Conservation (phyloP, 2,888 invertebrate genomes). For the Ophion ellenae region DNA sequence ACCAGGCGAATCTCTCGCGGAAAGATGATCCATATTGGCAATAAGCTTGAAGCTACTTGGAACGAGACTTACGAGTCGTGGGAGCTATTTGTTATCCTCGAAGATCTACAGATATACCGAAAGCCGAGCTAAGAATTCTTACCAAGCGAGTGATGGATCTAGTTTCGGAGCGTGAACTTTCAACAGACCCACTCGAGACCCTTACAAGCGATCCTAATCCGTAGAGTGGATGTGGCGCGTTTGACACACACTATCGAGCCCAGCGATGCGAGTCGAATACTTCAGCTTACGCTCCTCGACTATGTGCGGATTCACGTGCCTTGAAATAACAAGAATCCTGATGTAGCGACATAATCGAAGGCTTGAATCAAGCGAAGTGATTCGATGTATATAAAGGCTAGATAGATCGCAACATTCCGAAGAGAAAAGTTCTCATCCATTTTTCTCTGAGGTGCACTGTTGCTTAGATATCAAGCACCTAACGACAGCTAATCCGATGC, state of each 20-base stretch:
- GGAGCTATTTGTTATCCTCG: slow-evolving; percentile 59
- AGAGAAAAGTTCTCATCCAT: not conserved
- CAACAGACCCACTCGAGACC: slow-evolving; percentile 40
- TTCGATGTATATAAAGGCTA: not conserved
- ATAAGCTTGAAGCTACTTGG: slow-evolving; percentile 54
- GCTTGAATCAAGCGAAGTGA: slow-evolving; percentile 12
- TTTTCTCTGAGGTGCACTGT: not conserved
- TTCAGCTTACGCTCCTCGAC: not conserved
- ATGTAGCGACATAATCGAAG: slow-evolving; percentile 25
- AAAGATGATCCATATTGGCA: slow-evolving; percentile 65
- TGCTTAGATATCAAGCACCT: not conserved
- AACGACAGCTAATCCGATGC: not conserved
- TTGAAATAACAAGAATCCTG: slow-evolving; percentile 13
- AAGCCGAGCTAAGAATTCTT: slow-evolving; percentile 42
- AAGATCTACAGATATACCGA: slow-evolving; percentile 29
- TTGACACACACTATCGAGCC: slow-evolving; percentile 41
- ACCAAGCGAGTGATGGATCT: slow-evolving; percentile 58
- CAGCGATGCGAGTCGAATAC: not conserved
- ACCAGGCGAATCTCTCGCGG: slow-evolving; percentile 29
- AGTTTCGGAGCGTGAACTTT: slow-evolving; percentile 54
- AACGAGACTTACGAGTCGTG: slow-evolving; percentile 58
- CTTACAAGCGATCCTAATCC: slow-evolving; percentile 36
- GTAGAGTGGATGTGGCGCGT: slow-evolving; percentile 42
- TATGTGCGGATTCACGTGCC: not conserved
- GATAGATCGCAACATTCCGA: not conserved